phyloP scores from a whole-genome alignment of 2,113 vertebrate species.

The Cyphomyrus plagiostoma region DNA sequence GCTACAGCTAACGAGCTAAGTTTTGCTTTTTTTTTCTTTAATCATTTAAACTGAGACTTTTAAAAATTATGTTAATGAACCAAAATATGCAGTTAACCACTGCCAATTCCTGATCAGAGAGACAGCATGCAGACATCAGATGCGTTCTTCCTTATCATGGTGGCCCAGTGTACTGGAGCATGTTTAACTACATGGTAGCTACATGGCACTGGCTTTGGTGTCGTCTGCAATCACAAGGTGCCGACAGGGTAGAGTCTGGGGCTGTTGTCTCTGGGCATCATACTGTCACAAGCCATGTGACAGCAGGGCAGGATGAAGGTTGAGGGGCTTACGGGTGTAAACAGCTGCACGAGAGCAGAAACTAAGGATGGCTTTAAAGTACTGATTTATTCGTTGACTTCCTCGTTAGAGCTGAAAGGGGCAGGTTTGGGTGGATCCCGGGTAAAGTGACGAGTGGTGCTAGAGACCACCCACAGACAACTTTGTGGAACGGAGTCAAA shows the following conservation, averaged over 20 bases:
- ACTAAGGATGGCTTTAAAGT: neutral
- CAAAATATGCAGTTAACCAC: neutral
- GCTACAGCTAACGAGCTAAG: slow-evolving; percentile 5
- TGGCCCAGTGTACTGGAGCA: neutral
- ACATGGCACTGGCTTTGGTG: neutral
- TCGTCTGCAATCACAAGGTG: neutral
- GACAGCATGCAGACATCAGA: neutral
- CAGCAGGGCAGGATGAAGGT: neutral
- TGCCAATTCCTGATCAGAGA: neutral
- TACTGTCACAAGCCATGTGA: neutral
- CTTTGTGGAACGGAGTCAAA: neutral
- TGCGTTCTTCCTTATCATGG: neutral
- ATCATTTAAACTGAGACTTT: neutral
- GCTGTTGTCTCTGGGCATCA: neutral
- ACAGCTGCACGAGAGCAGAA: neutral
- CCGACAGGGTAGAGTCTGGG: neutral
- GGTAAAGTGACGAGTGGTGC: neutral
- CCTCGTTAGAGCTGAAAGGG: neutral
- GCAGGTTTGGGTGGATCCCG: neutral
- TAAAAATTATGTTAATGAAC: neutral
- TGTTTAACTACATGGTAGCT: neutral
- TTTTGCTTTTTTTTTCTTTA: neutral
- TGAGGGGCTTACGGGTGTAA: neutral
- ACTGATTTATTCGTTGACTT: neutral
- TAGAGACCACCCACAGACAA: neutral